phyloP scores from a whole-genome alignment of 2,888 invertebrate genomes.

The Heliconius ismenius region DNA sequence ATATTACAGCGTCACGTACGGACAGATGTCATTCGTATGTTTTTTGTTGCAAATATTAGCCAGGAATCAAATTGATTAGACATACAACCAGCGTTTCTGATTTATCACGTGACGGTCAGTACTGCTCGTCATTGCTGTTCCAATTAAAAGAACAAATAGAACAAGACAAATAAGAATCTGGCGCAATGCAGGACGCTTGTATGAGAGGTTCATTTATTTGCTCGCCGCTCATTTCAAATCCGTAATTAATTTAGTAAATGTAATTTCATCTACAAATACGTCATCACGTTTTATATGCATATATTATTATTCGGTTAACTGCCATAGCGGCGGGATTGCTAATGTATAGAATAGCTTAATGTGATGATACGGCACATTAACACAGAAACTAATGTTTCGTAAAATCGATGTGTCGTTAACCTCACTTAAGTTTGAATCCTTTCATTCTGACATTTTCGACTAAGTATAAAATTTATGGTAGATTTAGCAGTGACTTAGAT shows the following conservation, averaged over 20 bases:
- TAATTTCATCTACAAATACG: constrained; percentile 47
- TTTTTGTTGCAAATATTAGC: constrained; percentile 19
- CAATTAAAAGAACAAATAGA: constrained; percentile 70
- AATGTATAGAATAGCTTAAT: background rate
- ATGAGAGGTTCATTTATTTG: constrained; percentile 65
- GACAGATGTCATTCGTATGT: constrained; percentile 10
- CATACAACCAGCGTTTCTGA: constrained; percentile 31
- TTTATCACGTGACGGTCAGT: constrained; percentile 35
- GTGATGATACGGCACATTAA: background rate
- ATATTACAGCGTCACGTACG: background rate
- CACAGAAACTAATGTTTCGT: constrained; percentile 11
- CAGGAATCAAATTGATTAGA: constrained; percentile 28
- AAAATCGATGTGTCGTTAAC: constrained; percentile 30
- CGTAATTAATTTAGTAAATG: constrained; percentile 64
- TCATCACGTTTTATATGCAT: background rate
- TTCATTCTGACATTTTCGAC: background rate
- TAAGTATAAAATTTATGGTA: background rate
- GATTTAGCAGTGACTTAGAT: background rate
- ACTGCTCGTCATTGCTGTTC: constrained; percentile 45
- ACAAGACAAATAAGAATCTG: constrained; percentile 70
- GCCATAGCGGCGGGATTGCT: background rate
- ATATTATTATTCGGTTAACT: background rate
- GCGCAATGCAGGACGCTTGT: constrained; percentile 77
- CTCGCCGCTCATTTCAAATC: constrained; percentile 68
- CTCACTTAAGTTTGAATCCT: background rate